Evolutionary conservation across 1,140 invertebrate species (phyloP).

Genomic region (Drosophila prosaltans): DNA sequence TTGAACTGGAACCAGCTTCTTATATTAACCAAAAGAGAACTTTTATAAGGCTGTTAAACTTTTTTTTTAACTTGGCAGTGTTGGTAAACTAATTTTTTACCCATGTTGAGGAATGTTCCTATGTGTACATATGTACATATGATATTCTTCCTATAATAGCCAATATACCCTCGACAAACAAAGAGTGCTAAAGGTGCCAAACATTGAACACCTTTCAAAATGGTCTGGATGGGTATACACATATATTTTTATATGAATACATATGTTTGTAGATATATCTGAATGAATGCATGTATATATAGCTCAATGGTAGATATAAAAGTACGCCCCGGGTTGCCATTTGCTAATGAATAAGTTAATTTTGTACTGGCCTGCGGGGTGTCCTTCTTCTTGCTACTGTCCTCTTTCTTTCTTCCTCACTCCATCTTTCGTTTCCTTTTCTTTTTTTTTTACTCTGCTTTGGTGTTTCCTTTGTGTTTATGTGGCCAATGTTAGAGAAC

Average conservation of each 20-base stretch:
- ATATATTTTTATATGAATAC: not conserved
- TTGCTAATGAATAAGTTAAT: conserved; percentile 81
- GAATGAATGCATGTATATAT: not conserved
- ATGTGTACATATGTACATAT: no score
- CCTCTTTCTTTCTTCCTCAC: not conserved
- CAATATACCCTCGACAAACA: conserved; percentile 3
- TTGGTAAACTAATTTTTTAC: no score
- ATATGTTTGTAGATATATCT: not conserved
- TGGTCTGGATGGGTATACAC: not conserved
- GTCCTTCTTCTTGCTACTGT: conserved; percentile 5
- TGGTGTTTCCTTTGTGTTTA: conserved; percentile 56
- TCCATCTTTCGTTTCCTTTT: not conserved
- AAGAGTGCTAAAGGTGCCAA: conserved; percentile 4
- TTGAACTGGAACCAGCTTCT: no score
- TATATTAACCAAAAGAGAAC: no score
- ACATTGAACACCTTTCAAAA: conserved; percentile 7
- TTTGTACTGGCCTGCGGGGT: conserved; percentile 45
- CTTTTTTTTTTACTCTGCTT: not conserved
- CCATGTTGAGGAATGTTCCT: no score
- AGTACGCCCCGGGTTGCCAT: conserved; percentile 64
- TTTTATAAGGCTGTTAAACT: no score
- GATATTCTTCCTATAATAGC: not conserved
- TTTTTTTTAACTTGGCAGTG: no score
- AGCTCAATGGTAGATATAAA: conserved; percentile 20
- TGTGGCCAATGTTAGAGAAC: conserved; percentile 61